Base-by-base conservation (phyloP, 2,113 vertebrate species). In the Xenotilapia leptura region DNA sequence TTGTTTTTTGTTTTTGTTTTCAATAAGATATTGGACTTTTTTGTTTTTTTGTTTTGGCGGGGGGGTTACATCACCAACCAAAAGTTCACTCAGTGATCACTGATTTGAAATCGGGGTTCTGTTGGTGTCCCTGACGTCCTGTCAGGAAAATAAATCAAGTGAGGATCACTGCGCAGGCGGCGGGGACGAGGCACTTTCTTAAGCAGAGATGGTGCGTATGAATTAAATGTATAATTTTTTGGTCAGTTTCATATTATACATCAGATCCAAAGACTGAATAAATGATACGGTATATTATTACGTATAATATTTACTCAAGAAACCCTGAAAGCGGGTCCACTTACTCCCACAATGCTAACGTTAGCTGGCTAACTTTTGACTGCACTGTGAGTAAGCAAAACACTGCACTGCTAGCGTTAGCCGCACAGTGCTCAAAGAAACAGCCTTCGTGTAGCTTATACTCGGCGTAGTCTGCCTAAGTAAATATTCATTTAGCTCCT, bases 331-430 rank as follows among this genome's bases (percentile, higher is more conserved):
- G 3, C 3, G 14, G 5, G n/a, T 33, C 5, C 5, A 47, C n/a
- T 81, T 9, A 11, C 2, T 15, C 6, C 3, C 60, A 14, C 7
- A 5, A 45, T 75, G 85, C 77, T 91, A 89, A 53, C n/a, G 23
- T 51, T 87, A 84, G 83, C 79, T 53, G 85, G 93, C 92, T 92
- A 93, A 75, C 65, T 80, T 82, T 6, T 47, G 38, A 49, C 45
- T 83, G 56, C 82, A 81, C 88, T 95, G 94, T 96, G 95, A 96
- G 95, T 95, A 95, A 96, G 95, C 95, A 95, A 92, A 96, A 95
- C 93, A 92, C 26, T 19, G 26, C 26, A 6, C 7, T 28, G 90
- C 90, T 92, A 90, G 55, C 13, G 40, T 79, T 88, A 84, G 89
- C 87, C 3, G 14, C 23, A 2, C 23, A 23, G 51, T 62, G 14